Conservation (phyloP, 1,140 invertebrate species). For the Ylistrum balloti region DNA sequence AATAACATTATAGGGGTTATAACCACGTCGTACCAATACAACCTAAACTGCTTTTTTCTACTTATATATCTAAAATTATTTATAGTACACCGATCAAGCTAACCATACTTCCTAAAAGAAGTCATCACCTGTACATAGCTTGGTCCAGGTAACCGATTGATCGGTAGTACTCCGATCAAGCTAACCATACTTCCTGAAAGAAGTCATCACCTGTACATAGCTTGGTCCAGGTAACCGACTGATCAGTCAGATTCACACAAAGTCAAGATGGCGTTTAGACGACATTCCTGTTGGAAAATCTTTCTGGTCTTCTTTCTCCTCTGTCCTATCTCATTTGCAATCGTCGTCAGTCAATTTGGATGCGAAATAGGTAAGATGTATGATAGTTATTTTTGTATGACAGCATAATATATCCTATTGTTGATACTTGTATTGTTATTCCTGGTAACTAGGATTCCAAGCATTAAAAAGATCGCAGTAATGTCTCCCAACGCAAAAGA, state of each 20-base stretch:
- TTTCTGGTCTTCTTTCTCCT: not conserved
- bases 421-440: too few relatives aligned
- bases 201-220: not conserved
- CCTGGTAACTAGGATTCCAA: too few relatives aligned
- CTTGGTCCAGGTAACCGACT: too few relatives aligned
- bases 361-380: not conserved
- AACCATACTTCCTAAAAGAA: not conserved
- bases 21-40: too few relatives aligned
- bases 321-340: not conserved
- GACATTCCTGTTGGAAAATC: not conserved
- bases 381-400: not conserved
- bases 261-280: not conserved
- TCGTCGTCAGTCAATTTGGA: not conserved
- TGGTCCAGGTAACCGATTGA: too few relatives aligned
- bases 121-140: not conserved
- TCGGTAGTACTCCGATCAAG: not conserved
- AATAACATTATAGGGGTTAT: too few relatives aligned
- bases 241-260: too few relatives aligned
- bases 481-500: too few relatives aligned
- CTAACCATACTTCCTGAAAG: not conserved
- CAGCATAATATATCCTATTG: too few relatives aligned
- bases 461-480: too few relatives aligned
- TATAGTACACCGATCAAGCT: not conserved
- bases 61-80: too few relatives aligned
- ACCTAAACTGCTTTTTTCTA: too few relatives aligned